These are phyloP conservation scores for Hiodon tergisus DNA, from an alignment of 2,113 vertebrate genomes.

Conservation along the genomic window DNA sequence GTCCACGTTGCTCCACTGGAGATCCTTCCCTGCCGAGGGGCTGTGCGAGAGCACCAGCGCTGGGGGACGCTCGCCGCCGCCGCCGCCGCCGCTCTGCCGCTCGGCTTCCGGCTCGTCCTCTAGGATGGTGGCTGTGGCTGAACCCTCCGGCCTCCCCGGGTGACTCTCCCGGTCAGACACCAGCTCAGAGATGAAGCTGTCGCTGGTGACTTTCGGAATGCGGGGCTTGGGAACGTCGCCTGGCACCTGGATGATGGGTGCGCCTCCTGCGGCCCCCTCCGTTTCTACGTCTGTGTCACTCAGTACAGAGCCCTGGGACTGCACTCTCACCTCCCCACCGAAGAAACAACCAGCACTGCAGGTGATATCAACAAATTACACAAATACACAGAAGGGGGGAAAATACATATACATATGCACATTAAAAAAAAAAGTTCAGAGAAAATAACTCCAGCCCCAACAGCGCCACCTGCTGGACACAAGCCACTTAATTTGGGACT, in stretches of 20 bases:
- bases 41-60: conserved; percentile 26
- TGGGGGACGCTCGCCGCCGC: conserved; percentile 10
- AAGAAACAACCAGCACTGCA: conserved; percentile 90
- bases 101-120: conserved; percentile 44
- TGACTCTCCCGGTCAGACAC: conserved; percentile 58
- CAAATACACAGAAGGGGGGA: conserved; percentile 1
- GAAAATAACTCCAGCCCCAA: not conserved
- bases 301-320: conserved; percentile 55
- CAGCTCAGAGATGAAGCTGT: conserved; percentile 71
- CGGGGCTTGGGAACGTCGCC: conserved; percentile 39
- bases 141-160: conserved; percentile 22
- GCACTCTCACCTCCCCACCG: conserved; percentile 76
- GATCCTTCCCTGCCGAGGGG: conserved; percentile 47
- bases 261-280: conserved; percentile 39
- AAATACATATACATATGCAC: not conserved
- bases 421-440: not conserved
- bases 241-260: conserved; percentile 20
- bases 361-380: conserved; percentile 21
- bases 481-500: not conserved
- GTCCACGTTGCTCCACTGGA: conserved; percentile 88
- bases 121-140: conserved; percentile 32
- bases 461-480: not conserved
- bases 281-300: conserved; percentile 70
- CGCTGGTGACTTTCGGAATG: conserved; percentile 70
- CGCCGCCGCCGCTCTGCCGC: conserved; percentile 21